These are phyloP conservation scores for Drosophila atroscutellata DNA, from an alignment of 2,888 invertebrate species.

Conservation along the genomic window DNA sequence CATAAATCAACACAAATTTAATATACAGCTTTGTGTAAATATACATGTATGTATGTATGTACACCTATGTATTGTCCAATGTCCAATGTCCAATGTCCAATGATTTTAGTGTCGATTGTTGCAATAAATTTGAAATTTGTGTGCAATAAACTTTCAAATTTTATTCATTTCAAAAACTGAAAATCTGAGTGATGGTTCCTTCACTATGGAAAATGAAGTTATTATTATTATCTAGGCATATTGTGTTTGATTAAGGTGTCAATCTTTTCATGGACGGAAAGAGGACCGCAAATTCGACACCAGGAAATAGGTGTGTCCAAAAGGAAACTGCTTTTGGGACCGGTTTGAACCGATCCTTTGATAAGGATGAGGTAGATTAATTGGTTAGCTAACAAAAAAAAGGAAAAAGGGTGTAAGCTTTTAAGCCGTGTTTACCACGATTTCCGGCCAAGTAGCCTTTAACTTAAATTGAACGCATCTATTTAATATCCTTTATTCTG, in stretches of 20 bases:
- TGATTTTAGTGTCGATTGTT: constrained; percentile 43
- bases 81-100: constrained; percentile 54
- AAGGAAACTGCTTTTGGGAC: constrained; percentile 13
- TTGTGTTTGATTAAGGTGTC: constrained; percentile 5
- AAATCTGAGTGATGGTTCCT: background rate
- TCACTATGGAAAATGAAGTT: background rate
- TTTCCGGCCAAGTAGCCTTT: constrained; percentile 43
- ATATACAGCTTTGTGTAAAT: constrained; percentile 63
- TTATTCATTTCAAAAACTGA: constrained; percentile 13
- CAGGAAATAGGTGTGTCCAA: constrained; percentile 40
- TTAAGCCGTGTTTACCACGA: constrained; percentile 39
- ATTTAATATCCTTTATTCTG: constrained; percentile 36
- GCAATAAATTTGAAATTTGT: constrained; percentile 65
- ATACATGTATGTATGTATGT: constrained; percentile 52
- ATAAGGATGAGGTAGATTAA: constrained; percentile 65
- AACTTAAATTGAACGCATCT: constrained; percentile 19
- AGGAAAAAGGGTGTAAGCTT: constrained; percentile 45
- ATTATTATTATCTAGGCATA: constrained; percentile 1
- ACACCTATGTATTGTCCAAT: constrained; percentile 28
- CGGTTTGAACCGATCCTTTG: constrained; percentile 9
- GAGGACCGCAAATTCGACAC: constrained; percentile 42
- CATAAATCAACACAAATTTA: constrained; percentile 26
- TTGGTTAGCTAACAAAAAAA: constrained; percentile 41
- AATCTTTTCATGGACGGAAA: background rate
- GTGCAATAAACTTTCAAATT: constrained; percentile 45